These are phyloP conservation scores for Martes martes DNA, from an alignment of 2,113 vertebrate genomes.

Conservation along the genomic window DNA sequence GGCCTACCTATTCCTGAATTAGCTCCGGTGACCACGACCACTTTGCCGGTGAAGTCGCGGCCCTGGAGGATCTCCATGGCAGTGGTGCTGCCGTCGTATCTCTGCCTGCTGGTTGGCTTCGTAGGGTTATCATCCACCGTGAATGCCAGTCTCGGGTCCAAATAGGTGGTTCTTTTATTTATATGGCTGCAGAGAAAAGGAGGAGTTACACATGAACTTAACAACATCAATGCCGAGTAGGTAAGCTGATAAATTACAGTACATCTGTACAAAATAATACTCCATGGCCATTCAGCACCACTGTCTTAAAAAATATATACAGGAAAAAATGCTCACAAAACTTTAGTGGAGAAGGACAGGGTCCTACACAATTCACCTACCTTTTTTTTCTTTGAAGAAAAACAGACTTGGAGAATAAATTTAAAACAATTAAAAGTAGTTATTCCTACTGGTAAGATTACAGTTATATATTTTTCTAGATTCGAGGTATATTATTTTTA, in stretches of 20 bases:
- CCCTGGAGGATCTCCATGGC: constrained; percentile 96
- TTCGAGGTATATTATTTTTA: neutral
- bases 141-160: constrained; percentile 98
- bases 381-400: neutral
- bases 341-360: neutral
- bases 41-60: constrained; percentile 91
- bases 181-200: constrained; percentile 88
- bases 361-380: neutral
- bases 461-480: neutral
- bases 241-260: neutral
- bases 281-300: neutral
- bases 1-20: constrained; percentile 96
- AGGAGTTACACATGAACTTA: neutral
- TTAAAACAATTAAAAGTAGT: neutral
- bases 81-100: constrained; percentile 92
- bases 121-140: constrained; percentile 92
- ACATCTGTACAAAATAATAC: neutral
- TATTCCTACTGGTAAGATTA: neutral
- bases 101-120: constrained; percentile 88
- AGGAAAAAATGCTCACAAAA: neutral
- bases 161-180: constrained; percentile 96
- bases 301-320: neutral
- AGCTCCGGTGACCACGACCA: constrained; percentile 91
- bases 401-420: neutral
- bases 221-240: neutral